Conservation (phyloP, 2,113 vertebrate genomes). For the Halcyon malimbica region DNA sequence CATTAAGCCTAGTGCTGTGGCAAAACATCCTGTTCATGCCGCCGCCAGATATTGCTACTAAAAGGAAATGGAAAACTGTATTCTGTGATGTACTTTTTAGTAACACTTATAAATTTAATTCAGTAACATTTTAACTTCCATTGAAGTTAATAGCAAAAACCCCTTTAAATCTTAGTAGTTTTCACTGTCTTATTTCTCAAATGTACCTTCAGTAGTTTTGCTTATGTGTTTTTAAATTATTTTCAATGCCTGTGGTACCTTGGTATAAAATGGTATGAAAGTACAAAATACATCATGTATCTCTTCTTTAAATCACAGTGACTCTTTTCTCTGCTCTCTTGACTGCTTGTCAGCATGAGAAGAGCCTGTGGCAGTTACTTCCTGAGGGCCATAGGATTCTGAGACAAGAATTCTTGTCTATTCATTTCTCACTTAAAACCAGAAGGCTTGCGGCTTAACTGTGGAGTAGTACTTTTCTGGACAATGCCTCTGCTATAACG, state of each 20-base stretch:
- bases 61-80: background rate
- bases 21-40: background rate
- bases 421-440: background rate
- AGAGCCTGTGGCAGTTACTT: constrained; percentile 9
- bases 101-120: background rate
- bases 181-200: background rate
- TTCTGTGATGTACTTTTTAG: background rate
- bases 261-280: background rate
- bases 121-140: background rate
- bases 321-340: background rate
- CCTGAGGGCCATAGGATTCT: background rate
- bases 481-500: too few relatives aligned
- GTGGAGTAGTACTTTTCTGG: background rate
- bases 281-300: background rate
- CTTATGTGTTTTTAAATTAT: background rate
- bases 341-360: background rate
- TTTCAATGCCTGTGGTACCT: background rate
- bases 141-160: background rate
- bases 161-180: background rate
- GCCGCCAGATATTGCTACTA: background rate
- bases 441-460: background rate
- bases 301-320: background rate
- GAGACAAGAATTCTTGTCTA: background rate
- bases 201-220: background rate
- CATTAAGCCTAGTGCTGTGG: background rate